phyloP scores from a whole-genome alignment of 2,888 invertebrate genomes.

The Rhaphigaster nebulosa region DNA sequence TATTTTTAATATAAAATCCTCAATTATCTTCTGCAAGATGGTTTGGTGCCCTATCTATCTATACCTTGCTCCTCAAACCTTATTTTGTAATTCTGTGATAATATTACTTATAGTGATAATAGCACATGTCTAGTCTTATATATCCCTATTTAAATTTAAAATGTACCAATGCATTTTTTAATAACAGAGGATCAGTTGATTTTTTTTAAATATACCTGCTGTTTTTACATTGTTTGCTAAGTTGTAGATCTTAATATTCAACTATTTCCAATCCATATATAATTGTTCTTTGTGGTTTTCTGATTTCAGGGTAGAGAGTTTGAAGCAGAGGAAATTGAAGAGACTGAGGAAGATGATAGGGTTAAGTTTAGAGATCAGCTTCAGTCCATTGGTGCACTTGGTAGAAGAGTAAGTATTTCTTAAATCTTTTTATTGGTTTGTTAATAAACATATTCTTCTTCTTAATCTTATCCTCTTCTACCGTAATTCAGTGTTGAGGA shows the following conservation, averaged over 20 bases:
- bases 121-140: background rate
- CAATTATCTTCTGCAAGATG: background rate
- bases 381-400: conserved; percentile 77
- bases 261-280: background rate
- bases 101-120: background rate
- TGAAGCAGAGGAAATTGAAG: conserved; percentile 73
- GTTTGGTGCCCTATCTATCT: background rate
- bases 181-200: background rate
- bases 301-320: conserved; percentile 64
- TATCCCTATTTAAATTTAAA: background rate
- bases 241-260: background rate
- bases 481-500: no score
- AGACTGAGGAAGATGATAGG: conserved; percentile 77
- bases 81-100: background rate
- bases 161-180: background rate
- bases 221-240: background rate
- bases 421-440: background rate
- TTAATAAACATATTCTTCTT: no score
- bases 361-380: conserved; percentile 80
- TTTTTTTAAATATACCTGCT: background rate
- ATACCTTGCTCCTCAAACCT: background rate
- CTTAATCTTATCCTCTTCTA: no score
- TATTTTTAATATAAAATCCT: background rate
- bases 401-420: conserved; percentile 69
- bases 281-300: background rate